Base-by-base conservation (phyloP, 2,113 vertebrate genomes). In the Hemicordylus capensis region DNA sequence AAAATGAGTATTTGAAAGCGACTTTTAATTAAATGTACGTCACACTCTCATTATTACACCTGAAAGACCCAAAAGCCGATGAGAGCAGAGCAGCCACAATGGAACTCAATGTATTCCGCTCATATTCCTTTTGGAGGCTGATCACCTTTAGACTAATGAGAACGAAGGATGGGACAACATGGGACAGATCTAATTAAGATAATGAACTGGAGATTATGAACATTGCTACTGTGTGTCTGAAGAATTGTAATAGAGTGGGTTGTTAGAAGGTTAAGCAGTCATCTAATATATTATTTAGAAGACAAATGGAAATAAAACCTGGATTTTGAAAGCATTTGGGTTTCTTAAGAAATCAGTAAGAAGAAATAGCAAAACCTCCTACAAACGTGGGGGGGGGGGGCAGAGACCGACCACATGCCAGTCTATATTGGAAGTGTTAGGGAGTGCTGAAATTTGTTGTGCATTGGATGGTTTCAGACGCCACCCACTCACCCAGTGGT, bases 171-270 rank as follows among this genome's bases (percentile, higher is more conserved):
- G 86, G 95, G 93, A 97, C 96, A 96, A 97, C 96, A 92, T 92
- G 94, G 93, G 86, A 90, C 85, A 96, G 97, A 97, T 97, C 97
- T 97, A 96, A 97, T 97, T 97, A 97, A 96, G 97, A 97, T 97
- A 97, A 95, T 94, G 96, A 97, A 92, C 95, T 95, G 82, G 91
- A 86, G 93, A 96, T 96, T 96, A 95, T 93, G 93, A 93, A 92
- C 95, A 94, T 90, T 93, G 91, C 91, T 96, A 95, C 94, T 91
- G 93, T 89, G 93, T 94, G 95, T 95, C 89, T 95, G 96, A 96
- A 96, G 94, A 94, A 95, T 95, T 93, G 93, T 94, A 95, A 96
- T 95, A 94, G 90, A 94, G 87, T 76, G 93, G 72, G 92, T 86
- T 92, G 94, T 91, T 6, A 92, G 90, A 93, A 95, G 84, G 85